Base-by-base conservation (phyloP, 2,797 vertebrate species). In the Argentina silus region DNA sequence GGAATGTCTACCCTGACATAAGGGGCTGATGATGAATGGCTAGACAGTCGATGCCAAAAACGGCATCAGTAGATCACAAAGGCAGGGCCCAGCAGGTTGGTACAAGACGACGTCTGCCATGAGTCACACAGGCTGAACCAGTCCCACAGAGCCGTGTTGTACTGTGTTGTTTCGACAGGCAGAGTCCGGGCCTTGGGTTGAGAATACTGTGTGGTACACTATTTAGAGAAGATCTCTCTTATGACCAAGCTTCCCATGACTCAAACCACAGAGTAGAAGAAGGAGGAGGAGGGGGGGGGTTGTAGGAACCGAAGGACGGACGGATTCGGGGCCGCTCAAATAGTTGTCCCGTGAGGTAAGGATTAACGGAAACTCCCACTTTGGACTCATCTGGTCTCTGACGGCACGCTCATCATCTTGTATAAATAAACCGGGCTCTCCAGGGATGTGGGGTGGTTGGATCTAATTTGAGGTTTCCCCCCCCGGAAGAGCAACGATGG, bases 271-370 rank as follows among this genome's bases (percentile, higher is more conserved):
- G 21, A n/a, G 14, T 6, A 51, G 48, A 23, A 23, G 47, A n/a
- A 14, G 23, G 48, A 27, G 14, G 42, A 42, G 21, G 15, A 11
- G 51, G n/a, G 27, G 11, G 6, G 12, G 59, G 3, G 17, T n/a
- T n/a, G n/a, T n/a, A 62, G 11, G 17, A 42, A 15, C 23, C 27
- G 56, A 9, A 43, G 59, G 48, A 14, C 21, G 1, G n/a, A 8
- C 6, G 17, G 56, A 59, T 9, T 19, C 3, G 19, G 19, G 44
- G 63, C 43, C 47, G 12, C 27, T 66, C 3, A 66, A 21, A 66
- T 66, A 48, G n/a, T 66, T 48, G 45, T 50, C 63, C 45, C 3
- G 11, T 66, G 63, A 66, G 63, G 63, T 56, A 69, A 53, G 51
- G 67, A 42, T 48, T 50, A 36, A 69, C 23, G 15, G 23, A 69